These are phyloP conservation scores for Pontoporia blainvillei DNA, from an alignment of 2,113 vertebrate genomes.

Conservation along the genomic window DNA sequence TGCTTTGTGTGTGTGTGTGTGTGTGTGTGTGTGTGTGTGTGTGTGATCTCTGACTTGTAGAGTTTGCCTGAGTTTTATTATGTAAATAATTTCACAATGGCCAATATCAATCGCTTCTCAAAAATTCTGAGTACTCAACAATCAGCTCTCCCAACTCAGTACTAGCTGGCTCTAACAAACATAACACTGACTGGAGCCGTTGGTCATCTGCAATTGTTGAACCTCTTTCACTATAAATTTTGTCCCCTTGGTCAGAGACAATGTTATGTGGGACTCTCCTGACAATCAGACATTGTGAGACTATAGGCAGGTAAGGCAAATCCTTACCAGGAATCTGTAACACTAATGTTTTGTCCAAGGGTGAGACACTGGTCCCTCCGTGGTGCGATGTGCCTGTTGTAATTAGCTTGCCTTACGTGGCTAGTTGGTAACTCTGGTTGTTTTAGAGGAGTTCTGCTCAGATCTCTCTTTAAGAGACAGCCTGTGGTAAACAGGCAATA, in stretches of 20 bases:
- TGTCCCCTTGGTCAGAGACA: background rate
- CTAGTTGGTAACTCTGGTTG: background rate
- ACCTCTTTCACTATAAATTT: background rate
- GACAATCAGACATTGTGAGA: background rate
- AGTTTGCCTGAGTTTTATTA: background rate
- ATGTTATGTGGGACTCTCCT: background rate
- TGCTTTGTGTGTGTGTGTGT: no score
- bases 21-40: no score
- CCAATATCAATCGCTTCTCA: background rate
- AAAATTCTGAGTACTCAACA: background rate
- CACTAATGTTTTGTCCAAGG: background rate
- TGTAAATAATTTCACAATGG: background rate
- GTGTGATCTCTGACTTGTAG: background rate
- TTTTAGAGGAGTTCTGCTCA: background rate
- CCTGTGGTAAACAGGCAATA: background rate
- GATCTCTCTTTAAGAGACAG: background rate
- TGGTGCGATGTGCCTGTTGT: background rate
- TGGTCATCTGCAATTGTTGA: background rate
- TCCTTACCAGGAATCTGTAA: background rate
- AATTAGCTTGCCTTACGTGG: background rate
- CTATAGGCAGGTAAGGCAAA: background rate
- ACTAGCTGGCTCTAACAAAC: background rate
- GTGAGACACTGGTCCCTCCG: background rate
- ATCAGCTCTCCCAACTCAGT: background rate
- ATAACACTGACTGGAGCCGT: background rate